Percentiles rank a stretch among this genome's conserved stretches.
phyloP scores from a whole-genome alignment of 2,113 vertebrate species.

The Pipa parva region DNA sequence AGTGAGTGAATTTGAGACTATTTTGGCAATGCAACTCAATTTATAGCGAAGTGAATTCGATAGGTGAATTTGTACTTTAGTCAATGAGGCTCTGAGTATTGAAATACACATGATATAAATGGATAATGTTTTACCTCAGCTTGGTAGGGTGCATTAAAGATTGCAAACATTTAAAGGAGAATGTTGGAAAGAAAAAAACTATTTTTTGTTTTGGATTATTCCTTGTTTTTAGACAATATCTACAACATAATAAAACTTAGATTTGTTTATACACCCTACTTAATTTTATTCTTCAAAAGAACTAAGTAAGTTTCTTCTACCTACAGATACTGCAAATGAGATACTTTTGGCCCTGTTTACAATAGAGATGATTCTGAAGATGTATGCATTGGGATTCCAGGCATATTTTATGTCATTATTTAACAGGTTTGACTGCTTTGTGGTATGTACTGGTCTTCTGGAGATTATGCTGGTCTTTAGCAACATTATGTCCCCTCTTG shows the following conservation, averaged over 20 bases:
- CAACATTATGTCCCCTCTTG: slow-evolving; percentile 74
- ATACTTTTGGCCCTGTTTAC: slow-evolving; percentile 82
- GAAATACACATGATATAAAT: too few species aligned
- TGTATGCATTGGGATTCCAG: slow-evolving; percentile 85
- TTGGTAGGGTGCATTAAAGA: too few species aligned
- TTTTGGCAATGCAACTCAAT: too few species aligned
- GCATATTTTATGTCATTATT: slow-evolving; percentile 95
- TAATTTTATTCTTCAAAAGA: neutral
- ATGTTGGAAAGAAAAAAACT: too few species aligned
- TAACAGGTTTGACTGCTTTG: slow-evolving; percentile 96
- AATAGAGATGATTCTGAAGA: slow-evolving; percentile 91
- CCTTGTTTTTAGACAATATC: neutral
- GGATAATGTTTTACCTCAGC: too few species aligned
- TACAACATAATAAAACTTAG: too few species aligned
- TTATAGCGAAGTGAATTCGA: too few species aligned
- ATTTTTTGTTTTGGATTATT: neutral
- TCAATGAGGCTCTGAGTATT: too few species aligned
- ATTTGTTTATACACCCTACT: neutral
- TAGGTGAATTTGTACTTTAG: too few species aligned
- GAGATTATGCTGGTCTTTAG: slow-evolving; percentile 82
- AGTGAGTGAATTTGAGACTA: too few species aligned
- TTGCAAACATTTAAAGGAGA: too few species aligned
- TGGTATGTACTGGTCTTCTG: slow-evolving; percentile 83
- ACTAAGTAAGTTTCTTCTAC: neutral
- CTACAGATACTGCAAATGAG: slow-evolving; percentile 77